Evolutionary conservation across 2,797 vertebrate genomes (phyloP).

Genomic region (Sphaeramia orbicularis): DNA sequence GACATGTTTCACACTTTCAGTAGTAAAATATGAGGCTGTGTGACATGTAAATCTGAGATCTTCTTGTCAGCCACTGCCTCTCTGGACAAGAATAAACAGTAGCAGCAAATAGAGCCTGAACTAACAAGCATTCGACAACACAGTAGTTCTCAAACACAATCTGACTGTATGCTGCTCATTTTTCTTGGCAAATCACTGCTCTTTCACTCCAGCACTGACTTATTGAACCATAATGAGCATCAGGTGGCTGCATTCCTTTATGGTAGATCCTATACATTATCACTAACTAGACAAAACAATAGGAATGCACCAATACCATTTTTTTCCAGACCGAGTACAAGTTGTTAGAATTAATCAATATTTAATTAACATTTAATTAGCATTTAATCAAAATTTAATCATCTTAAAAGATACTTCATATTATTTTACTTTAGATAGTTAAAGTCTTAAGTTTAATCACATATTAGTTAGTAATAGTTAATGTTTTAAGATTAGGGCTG

Average conservation of each 20-base stretch:
- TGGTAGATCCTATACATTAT: slow-evolving; percentile 3
- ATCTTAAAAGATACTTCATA: too few species aligned
- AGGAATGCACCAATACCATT: too few species aligned
- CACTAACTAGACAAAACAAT: too few species aligned
- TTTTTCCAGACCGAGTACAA: too few species aligned
- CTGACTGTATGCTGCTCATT: slow-evolving; percentile 6
- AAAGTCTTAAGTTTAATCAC: too few species aligned
- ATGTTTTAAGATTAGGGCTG: too few species aligned
- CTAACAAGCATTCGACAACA: slow-evolving; percentile 26
- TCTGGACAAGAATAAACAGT: slow-evolving; percentile 8
- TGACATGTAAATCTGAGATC: slow-evolving; percentile 2
- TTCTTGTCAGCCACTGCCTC: background rate
- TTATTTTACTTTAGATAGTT: too few species aligned
- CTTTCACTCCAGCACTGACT: slow-evolving; percentile 7
- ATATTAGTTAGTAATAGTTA: too few species aligned
- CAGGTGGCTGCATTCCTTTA: slow-evolving; percentile 12
- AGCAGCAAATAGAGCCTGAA: slow-evolving; percentile 17
- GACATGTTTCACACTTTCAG: background rate
- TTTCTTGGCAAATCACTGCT: slow-evolving; percentile 15
- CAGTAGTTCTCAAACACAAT: slow-evolving; percentile 20
- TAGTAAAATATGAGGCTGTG: background rate
- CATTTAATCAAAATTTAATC: too few species aligned
- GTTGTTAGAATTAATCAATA: too few species aligned
- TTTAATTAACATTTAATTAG: too few species aligned
- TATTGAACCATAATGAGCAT: slow-evolving; percentile 3